Percentiles rank a stretch among this genome's conserved stretches.
Conservation (phyloP, 2,888 invertebrate species). For the Caenorhabditis becei region DNA sequence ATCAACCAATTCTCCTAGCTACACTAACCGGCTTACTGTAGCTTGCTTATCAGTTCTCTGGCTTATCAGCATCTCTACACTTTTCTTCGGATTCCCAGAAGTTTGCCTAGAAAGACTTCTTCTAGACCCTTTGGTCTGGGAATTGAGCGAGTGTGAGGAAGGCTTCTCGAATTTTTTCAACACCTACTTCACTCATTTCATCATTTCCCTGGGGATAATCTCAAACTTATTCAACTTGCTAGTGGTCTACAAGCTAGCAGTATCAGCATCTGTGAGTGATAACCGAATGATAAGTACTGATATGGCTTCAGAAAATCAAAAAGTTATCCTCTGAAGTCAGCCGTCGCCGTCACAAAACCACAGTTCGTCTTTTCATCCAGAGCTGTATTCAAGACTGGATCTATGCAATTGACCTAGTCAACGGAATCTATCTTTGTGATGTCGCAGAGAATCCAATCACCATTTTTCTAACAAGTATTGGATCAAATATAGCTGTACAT, state of each 20-base stretch:
- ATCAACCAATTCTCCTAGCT: background rate
- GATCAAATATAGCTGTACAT: too few species aligned
- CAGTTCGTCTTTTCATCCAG: constrained; percentile 11
- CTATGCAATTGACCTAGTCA: background rate
- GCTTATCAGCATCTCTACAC: too few species aligned
- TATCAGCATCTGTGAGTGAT: background rate
- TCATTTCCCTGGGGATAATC: background rate
- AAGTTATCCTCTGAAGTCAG: background rate
- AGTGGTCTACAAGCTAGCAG: background rate
- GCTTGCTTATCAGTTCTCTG: too few species aligned
- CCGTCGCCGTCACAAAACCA: background rate
- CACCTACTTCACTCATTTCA: background rate
- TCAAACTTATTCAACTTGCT: background rate
- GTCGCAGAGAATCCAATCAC: too few species aligned
- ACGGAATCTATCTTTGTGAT: background rate
- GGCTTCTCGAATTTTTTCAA: too few species aligned
- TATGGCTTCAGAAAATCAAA: background rate
- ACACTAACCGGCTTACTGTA: too few species aligned
- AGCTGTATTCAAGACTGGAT: constrained; percentile 35
- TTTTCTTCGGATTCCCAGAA: too few species aligned
- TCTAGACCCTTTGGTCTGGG: too few species aligned
- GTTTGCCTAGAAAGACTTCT: too few species aligned
- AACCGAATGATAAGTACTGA: too few species aligned
- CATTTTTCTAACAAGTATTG: too few species aligned
- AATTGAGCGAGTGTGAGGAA: too few species aligned